These are phyloP conservation scores for Muscicapa comitata DNA, from an alignment of 2,797 vertebrate species.

Conservation along the genomic window DNA sequence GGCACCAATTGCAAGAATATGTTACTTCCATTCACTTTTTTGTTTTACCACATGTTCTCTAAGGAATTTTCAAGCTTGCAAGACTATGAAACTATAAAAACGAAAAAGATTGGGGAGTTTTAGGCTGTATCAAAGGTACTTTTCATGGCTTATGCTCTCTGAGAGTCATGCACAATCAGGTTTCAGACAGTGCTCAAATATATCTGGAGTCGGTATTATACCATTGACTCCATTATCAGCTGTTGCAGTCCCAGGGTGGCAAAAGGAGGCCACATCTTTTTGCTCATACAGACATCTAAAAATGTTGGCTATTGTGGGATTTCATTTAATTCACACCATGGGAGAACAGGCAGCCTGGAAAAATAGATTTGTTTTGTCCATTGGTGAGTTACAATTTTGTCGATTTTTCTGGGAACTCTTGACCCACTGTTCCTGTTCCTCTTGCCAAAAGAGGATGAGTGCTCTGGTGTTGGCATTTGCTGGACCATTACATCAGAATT, in stretches of 20 bases:
- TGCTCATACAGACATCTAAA: slow-evolving; percentile 21
- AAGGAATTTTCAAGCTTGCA: slow-evolving; percentile 47
- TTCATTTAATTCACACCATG: slow-evolving; percentile 19
- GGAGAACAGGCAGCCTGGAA: background rate
- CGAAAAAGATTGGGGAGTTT: slow-evolving; percentile 27
- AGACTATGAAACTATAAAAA: slow-evolving; percentile 26
- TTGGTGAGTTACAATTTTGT: background rate
- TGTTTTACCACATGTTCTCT: slow-evolving; percentile 18
- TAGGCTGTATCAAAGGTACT: slow-evolving; percentile 4
- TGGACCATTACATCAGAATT: background rate
- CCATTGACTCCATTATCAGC: background rate
- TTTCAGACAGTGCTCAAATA: slow-evolving; percentile 49
- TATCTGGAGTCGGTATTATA: background rate
- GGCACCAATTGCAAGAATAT: slow-evolving; percentile 24
- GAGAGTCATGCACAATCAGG: slow-evolving; percentile 51
- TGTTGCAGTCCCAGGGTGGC: background rate
- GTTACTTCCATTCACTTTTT: background rate
- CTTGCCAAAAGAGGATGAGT: background rate
- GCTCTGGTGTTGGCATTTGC: background rate
- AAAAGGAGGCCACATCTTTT: slow-evolving; percentile 12
- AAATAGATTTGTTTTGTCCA: background rate
- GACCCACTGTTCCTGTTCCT: background rate
- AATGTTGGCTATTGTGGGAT: slow-evolving; percentile 5
- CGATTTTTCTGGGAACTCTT: background rate
- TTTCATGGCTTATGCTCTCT: slow-evolving; percentile 39